Evolutionary conservation across 2,888 invertebrate species (phyloP).

Genomic region (Drosophila robusta): DNA sequence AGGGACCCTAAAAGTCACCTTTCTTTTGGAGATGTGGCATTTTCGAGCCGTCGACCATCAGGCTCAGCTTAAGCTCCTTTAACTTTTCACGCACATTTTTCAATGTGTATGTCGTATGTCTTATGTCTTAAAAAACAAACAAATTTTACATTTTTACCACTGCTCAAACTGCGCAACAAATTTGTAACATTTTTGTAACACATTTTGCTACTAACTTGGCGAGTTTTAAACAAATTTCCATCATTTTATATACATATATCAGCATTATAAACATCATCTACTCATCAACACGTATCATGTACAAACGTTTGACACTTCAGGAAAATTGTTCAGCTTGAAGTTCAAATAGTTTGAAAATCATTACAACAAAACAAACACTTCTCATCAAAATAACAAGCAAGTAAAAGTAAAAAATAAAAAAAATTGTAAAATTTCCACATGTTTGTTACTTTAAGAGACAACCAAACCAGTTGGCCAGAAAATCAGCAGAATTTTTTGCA

Average conservation of each 20-base stretch:
- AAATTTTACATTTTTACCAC: constrained; percentile 26
- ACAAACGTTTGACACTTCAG: constrained; percentile 23
- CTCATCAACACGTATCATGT: constrained; percentile 56
- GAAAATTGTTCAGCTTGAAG: constrained; percentile 24
- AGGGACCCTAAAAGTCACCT: constrained; percentile 57
- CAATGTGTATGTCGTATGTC: not conserved
- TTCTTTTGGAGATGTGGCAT: not conserved
- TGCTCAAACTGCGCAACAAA: constrained; percentile 20
- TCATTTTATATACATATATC: constrained; percentile 47
- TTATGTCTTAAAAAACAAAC: constrained; percentile 4
- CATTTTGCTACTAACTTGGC: constrained; percentile 69
- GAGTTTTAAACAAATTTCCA: constrained; percentile 55
- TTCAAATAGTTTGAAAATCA: constrained; percentile 32
- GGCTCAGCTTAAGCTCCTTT: constrained; percentile 9
- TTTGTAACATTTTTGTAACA: constrained; percentile 27
- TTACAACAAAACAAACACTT: constrained; percentile 41
- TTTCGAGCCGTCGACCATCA: not conserved
- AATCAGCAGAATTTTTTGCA: too few species aligned
- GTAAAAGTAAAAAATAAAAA: constrained; percentile 72
- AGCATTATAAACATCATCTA: constrained; percentile 40
- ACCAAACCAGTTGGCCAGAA: too few species aligned
- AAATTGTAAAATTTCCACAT: constrained; percentile 50
- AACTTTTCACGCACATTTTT: constrained; percentile 17
- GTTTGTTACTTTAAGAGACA: not conserved
- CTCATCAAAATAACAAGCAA: constrained; percentile 77